Evolutionary conservation across 2,888 invertebrate species (phyloP), one percentile per base, ranked within the genome.

Genomic region (Netelia fuscicornis): DNA sequence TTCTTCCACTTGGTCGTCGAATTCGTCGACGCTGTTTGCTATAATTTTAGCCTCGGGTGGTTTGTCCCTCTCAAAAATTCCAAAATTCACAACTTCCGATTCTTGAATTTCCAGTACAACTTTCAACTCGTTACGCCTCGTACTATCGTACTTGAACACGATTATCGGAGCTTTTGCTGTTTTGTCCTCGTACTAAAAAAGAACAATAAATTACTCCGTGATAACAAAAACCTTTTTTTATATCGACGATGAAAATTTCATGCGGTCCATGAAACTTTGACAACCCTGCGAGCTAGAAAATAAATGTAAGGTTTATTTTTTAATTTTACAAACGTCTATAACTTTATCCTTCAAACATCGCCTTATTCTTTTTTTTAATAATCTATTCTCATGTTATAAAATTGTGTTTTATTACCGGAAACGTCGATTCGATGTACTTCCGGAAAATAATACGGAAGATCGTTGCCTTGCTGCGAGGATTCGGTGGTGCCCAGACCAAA

Each of bases 81-180:
- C 93, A 64, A 93, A 93, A 79, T 92, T 89, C 0, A 92, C 81
- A 2, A 93, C 89, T 71, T 93, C 93, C 20, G 90, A 91, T 1
- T 87, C 87, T 42, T 93, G 92, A 87, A 90, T 91, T 65, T 93
- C 90, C 13, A 93, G 62, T n/a, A 92, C 91, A 62, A 92, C 88
- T 87, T 91, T 91, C 3, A 93, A 86, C 25, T 93, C 93, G 64
- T 91, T 92, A 78, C 90, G 92, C 37, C 90, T 89, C 1, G 93
- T 92, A 67, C 90, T 91, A 68, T 93, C 93, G 52, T 92, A 93
- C 87, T 93, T 93, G 71, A 93, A 93, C n/a, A 93, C 85, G 5
- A 91, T 91, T 81, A 91, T 90, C 30, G 93, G 93, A 2, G 90
- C 88, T 44, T 90, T 90, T 0, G 85, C 82, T 2, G 88, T 90